Evolutionary conservation across 2,113 vertebrate species (phyloP), one percentile per base, ranked within the genome.

Genomic region (Percopsis transmontana): DNA sequence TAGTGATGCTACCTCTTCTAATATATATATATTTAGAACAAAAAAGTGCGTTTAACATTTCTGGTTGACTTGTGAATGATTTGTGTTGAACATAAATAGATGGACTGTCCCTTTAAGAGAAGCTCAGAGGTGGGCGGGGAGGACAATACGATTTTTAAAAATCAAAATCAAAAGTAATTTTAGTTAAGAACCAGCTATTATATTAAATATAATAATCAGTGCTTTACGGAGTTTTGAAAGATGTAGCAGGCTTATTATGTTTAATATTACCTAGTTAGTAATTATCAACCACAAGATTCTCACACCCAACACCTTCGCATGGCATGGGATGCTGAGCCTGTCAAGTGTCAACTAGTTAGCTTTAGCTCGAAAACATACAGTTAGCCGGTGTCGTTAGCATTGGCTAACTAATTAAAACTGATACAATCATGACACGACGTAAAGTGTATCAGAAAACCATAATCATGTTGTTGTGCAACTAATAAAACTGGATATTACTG

Each of bases 41-140:
- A 45, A 15, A 45, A 1, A 45, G 3, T 10, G 16, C 13, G n/a
- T 16, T 19, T 48, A 7, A n/a, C n/a, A n/a, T n/a, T n/a, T n/a
- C 1, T 5, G 2, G 45, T 18, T 7, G 15, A 7, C 11, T 5
- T 45, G 11, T 45, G 12, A 16, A 15, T 48, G 45, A 48, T n/a
- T 18, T 48, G 2, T 2, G 5, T 41, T 41, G 12, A 5, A 41
- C 12, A n/a, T n/a, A 15, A 8, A n/a, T 16, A n/a, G 2, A 50
- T 15, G 65, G 9, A 51, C 66, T 76, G 63, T 19, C 72, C 73
- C 85, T 87, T 87, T 84, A 82, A 82, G 0, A 7, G 12, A 8
- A 42, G n/a, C n/a, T n/a, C n/a, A n/a, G n/a, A n/a, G n/a, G n/a
- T n/a, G n/a, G n/a, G n/a, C n/a, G n/a, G n/a, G n/a, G n/a, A n/a